phyloP scores from a whole-genome alignment of 1,140 invertebrate genomes.

The Apis laboriosa region DNA sequence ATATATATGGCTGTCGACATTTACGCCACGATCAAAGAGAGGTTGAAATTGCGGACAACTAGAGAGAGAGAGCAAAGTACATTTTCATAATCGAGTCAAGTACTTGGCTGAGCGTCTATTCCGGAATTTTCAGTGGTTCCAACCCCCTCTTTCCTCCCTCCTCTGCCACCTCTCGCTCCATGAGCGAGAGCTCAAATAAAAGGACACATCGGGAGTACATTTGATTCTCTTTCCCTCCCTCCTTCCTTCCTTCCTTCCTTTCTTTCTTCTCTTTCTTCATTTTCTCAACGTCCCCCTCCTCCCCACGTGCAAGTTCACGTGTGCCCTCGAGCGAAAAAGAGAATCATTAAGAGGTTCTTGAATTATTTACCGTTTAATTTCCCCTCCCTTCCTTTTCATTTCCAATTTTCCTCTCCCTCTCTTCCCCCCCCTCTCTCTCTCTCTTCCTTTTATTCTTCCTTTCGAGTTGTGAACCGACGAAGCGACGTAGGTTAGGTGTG shows the following conservation, averaged over 20 bases:
- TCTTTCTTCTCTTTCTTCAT: neutral
- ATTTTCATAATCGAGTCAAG: slow-evolving; percentile 67
- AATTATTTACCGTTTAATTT: slow-evolving; percentile 22
- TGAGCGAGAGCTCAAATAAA: slow-evolving; percentile 35
- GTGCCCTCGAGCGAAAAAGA: slow-evolving; percentile 13
- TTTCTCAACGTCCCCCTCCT: neutral
- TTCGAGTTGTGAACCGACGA: neutral
- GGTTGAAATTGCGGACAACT: slow-evolving; percentile 40
- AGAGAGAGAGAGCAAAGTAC: slow-evolving; percentile 51
- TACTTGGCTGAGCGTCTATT: slow-evolving; percentile 59
- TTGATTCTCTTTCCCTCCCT: slow-evolving; percentile 24
- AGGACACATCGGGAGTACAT: slow-evolving; percentile 24
- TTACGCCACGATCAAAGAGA: slow-evolving; percentile 61
- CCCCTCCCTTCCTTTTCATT: neutral
- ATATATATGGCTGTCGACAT: slow-evolving; percentile 34
- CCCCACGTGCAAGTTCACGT: neutral
- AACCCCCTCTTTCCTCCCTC: neutral
- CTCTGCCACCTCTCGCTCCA: neutral
- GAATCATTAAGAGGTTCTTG: slow-evolving; percentile 32
- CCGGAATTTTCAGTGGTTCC: slow-evolving; percentile 51
- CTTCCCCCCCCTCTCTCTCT: neutral
- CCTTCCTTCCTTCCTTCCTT: neutral
- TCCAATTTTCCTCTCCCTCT: neutral
- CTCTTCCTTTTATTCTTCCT: neutral
- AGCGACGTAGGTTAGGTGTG: too few relatives aligned